Base-by-base conservation (phyloP, 2,113 vertebrate genomes). In the Perca fluviatilis region DNA sequence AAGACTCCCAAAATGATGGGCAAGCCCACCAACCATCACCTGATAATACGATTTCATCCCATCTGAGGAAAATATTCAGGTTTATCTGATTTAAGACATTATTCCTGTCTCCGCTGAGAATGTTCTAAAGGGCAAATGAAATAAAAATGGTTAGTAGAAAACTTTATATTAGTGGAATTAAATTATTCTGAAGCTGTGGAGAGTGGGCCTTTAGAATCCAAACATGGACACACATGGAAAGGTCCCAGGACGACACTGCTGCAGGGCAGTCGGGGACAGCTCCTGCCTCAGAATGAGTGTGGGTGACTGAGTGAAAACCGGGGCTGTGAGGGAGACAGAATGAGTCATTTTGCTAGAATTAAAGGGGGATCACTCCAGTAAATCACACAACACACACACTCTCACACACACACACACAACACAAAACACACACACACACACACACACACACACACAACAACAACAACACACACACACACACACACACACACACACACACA, bases 281-380 rank as follows among this genome's bases (percentile, higher is more conserved):
- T 83, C 8, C 19, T 62, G 23, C 70, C 51, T 75, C 74, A 72
- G 62, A 76, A 83, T 72, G 25, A 64, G 67, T 74, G 82, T 89
- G 83, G 83, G 86, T 87, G 88, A 83, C 86, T 82, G 74, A 65
- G 66, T 77, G 67, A 74, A 71, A 77, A 73, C 25, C 13, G 62
- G 53, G 27, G 57, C 65, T 80, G 69, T 57, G 79, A 40, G 79
- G 82, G 86, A 85, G 62, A 88, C 84, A 79, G 74, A 83, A 75
- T 88, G 84, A 92, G 82, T 93, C 86, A 94, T 80, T 88, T 84
- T 66, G 66, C 78, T 76, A 66, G 63, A 89, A 91, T 87, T 68
- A 84, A 83, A 77, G 60, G 80, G 77, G 75, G 72, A 50, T 71
- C 53, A 64, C 73, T 74, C 60, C 83, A 67, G 63, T 47, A 70